Evolutionary conservation across 2,888 invertebrate genomes (phyloP), one percentile per base, ranked within the genome.

Genomic region (Sussaba pulchella): DNA sequence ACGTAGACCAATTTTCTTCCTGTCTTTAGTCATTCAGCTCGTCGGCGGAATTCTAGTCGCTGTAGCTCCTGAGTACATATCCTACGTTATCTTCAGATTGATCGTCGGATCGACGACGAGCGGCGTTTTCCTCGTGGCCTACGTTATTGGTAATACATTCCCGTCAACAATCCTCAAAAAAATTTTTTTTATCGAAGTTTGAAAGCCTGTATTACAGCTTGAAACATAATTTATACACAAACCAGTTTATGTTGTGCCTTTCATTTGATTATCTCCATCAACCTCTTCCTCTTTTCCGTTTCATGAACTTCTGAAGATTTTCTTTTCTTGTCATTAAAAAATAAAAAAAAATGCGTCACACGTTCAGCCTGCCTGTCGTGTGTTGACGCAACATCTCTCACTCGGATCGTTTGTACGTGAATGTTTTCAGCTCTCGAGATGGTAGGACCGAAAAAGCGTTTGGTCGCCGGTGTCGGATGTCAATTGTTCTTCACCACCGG

Each of bases 401-500:
- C n/a, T n/a, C n/a, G n/a, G n/a, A n/a, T n/a, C n/a, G n/a, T n/a
- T n/a, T n/a, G n/a, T n/a, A n/a, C n/a, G n/a, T 31, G 47, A 57
- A 54, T 63, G 72, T 36, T 91, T 90, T 57, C 86, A 94, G 94
- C 94, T 66, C 91, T 94, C 87, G 95, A 96, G 92, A 95, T 95
- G 95, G 96, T 96, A 9, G 96, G 96, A 4, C 95, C 96, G 0
- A 93, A 93, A 67, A 95, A 95, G 87, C 93, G 96, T 52, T 92
- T 95, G 67, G 93, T 95, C 70, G 96, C 96, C 2, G 96, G 96
- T 6, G 95, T 96, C 17, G 94, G 95, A 9, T 95, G 95, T 82
- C 96, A 96, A 92, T 94, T 95, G 92, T 96, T 96, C 92, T 96
- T 96, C 91, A 96, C 96, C 0, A 85, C 94, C 26, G 96, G 96